Conservation (phyloP, 2,888 invertebrate genomes). For the Lysandra coridon region DNA sequence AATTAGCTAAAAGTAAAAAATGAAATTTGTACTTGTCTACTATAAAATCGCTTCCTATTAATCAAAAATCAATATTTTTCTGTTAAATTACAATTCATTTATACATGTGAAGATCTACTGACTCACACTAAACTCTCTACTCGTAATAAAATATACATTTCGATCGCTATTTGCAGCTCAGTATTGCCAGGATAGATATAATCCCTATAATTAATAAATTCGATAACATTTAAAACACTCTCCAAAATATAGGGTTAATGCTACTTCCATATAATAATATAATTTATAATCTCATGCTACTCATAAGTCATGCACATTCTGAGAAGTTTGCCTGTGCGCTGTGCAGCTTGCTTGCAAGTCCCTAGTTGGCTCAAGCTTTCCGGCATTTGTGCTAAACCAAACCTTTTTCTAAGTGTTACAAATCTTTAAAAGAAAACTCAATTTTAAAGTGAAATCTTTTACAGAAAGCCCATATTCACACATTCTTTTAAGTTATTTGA, state of each 20-base stretch:
- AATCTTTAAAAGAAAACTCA: too few species aligned
- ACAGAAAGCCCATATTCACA: background rate
- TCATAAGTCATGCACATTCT: background rate
- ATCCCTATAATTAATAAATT: slow-evolving; percentile 38
- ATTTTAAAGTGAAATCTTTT: background rate
- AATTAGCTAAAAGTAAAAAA: slow-evolving; percentile 19
- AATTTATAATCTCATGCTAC: background rate
- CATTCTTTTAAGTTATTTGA: background rate
- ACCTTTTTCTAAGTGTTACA: background rate
- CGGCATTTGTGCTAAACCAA: background rate
- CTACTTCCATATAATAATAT: background rate
- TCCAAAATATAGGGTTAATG: slow-evolving; percentile 32
- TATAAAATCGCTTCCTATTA: background rate
- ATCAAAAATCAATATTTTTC: background rate
- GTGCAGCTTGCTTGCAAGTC: background rate
- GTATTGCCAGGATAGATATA: slow-evolving; percentile 2
- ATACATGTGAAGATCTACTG: background rate
- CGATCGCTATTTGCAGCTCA: background rate
- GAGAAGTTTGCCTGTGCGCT: background rate
- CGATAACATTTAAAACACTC: slow-evolving; percentile 33
- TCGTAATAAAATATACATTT: slow-evolving; percentile 12
- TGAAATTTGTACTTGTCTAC: slow-evolving; percentile 42
- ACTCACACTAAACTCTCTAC: background rate
- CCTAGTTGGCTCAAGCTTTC: background rate
- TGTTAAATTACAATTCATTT: background rate